phyloP scores from a whole-genome alignment of 35 echinoderm and acorn worm genomes.

The Antedon bifida region DNA sequence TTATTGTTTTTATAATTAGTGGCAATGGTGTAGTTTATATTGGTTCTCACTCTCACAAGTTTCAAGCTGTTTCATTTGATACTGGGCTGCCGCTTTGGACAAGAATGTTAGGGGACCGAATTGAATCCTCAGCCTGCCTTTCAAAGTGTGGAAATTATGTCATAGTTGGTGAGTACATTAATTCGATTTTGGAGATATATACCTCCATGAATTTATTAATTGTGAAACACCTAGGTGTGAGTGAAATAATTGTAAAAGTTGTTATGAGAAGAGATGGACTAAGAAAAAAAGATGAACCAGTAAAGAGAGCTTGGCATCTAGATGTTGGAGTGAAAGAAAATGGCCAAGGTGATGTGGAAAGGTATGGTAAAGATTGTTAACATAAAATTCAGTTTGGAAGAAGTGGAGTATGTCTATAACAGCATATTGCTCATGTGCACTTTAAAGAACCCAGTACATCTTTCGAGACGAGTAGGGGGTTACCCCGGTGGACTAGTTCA shows the following conservation, averaged over 20 bases:
- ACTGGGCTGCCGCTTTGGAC: conserved; percentile 45
- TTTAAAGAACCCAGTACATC: too few species aligned
- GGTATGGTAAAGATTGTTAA: too few species aligned
- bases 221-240: too few species aligned
- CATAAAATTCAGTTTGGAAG: too few species aligned
- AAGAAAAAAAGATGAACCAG: too few species aligned
- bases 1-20: conserved; percentile 16
- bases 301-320: too few species aligned
- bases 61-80: conserved; percentile 39
- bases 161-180: conserved; percentile 33
- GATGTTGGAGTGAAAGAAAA: too few species aligned
- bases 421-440: too few species aligned
- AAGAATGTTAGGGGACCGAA: conserved; percentile 27
- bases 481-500: too few species aligned
- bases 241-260: not conserved
- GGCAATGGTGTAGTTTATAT: conserved; percentile 25
- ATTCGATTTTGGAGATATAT: not conserved
- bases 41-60: conserved; percentile 57
- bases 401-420: too few species aligned
- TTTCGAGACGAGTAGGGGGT: too few species aligned
- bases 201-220: not conserved
- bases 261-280: not conserved
- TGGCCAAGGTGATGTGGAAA: too few species aligned
- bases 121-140: conserved; percentile 64
- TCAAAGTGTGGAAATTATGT: conserved; percentile 38